Conservation (phyloP, 2,113 vertebrate genomes). For the Toxostoma redivivum region DNA sequence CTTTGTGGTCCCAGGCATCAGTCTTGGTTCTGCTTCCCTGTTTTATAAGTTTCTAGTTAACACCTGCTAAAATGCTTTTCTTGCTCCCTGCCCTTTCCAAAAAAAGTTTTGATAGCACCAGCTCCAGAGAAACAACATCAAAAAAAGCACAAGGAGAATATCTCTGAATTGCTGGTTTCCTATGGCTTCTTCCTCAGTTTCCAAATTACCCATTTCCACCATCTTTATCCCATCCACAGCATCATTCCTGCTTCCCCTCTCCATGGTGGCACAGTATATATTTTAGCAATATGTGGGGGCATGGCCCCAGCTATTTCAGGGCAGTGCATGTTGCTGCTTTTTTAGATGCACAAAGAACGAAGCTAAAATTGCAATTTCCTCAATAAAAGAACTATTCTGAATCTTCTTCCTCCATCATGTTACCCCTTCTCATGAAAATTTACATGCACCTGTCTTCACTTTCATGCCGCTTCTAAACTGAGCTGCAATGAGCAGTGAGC, state of each 20-base stretch:
- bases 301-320: not conserved
- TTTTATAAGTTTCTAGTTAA: not conserved
- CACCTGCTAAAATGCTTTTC: not conserved
- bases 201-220: not conserved
- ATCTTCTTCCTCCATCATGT: not conserved
- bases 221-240: not conserved
- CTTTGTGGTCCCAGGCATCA: not conserved
- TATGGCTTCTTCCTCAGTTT: not conserved
- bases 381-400: not conserved
- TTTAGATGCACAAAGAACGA: not conserved
- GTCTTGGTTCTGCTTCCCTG: not conserved
- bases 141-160: not conserved
- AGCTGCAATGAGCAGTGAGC: not conserved
- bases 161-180: not conserved
- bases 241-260: not conserved
- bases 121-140: not conserved
- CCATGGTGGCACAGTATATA: rapidly evolving
- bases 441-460: not conserved
- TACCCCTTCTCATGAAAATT: not conserved
- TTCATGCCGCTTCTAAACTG: not conserved
- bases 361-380: not conserved
- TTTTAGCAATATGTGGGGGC: not conserved
- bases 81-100: not conserved
- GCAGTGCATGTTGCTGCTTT: not conserved
- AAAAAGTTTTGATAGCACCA: not conserved